Evolutionary conservation across 2,888 invertebrate genomes (phyloP), one percentile per base, ranked within the genome.

Genomic region (Gymnosoma rotundatum): DNA sequence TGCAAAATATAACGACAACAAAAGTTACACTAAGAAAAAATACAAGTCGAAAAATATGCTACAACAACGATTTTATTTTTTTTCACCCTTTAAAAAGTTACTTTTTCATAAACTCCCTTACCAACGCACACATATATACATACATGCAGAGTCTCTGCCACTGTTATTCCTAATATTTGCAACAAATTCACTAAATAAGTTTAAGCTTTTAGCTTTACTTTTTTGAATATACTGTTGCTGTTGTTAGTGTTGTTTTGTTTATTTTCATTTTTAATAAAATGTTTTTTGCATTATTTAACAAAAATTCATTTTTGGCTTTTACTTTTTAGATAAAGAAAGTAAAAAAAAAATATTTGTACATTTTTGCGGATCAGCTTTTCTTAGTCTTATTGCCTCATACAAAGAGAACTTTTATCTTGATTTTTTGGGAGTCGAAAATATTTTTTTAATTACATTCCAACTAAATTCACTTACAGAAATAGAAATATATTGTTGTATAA

Each of bases 221-320:
- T 58, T 48, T 36, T 20, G 20, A 64, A 63, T 38, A 52, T 38
- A n/a, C 25, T 64, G 52, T n/a, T 56, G 12, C 58, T 74, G 8
- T 64, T 72, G 10, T 54, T 36, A 52, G 10, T 69, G 48, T 63
- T 38, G 9, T 20, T 79, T 56, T 64, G n/a, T 72, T 21, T 63
- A 63, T 45, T 63, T 42, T 12, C 20, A 48, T 60, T 60, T 50
- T 50, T 38, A 42, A 52, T 21, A 52, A 16, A 67, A 42, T 52
- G 45, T 61, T 80, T 45, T n/a, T 80, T 80, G 54, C 66, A 73
- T 52, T 67, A 69, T 61, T 61, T 67, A 48, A 45, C 42, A 66
- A 66, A 79, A 50, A 60, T 60, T 79, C 72, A 36, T 69, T 80
- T 16, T 25, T 60, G 21, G 50, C 25, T 64, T 72, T 56, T 64